Percentiles rank a stretch among this genome's conserved stretches.
Evolutionary conservation across 37 sponge, comb jelly and placozoan genomes (phyloP).

Genomic region (Cladorhizidae sp.): DNA sequence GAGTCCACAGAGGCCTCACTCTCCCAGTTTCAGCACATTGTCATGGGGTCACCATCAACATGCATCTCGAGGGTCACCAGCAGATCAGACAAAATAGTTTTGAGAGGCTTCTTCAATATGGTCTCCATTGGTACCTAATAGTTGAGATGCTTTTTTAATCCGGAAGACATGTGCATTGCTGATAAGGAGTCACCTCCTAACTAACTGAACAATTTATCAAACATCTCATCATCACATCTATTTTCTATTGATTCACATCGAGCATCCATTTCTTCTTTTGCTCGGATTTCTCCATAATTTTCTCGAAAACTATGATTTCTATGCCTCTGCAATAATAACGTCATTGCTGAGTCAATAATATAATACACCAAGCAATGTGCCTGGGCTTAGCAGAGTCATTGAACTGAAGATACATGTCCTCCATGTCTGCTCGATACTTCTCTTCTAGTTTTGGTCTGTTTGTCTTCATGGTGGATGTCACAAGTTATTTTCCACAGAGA

Average conservation of each 20-base stretch:
- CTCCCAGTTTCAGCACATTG: neutral
- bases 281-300: neutral
- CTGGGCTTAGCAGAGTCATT: neutral
- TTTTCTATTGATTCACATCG: neutral
- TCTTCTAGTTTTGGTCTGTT: slow-evolving; percentile 50
- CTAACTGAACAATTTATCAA: slow-evolving; percentile 36
- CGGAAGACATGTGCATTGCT: slow-evolving; percentile 25
- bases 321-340: neutral
- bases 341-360: neutral
- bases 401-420: slow-evolving; percentile 18
- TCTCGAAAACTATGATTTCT: slow-evolving; percentile 10
- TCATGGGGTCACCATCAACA: neutral
- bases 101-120: slow-evolving; percentile 26
- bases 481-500: slow-evolving; percentile 51
- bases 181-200: slow-evolving; percentile 65
- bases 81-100: neutral
- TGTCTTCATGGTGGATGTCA: slow-evolving; percentile 42
- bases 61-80: neutral
- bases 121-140: slow-evolving; percentile 25
- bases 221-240: neutral
- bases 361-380: neutral
- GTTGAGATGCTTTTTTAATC: slow-evolving; percentile 15
- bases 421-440: slow-evolving; percentile 26
- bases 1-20: neutral
- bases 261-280: neutral